Conservation (phyloP, 2,113 vertebrate genomes). For the Danio rerio region DNA sequence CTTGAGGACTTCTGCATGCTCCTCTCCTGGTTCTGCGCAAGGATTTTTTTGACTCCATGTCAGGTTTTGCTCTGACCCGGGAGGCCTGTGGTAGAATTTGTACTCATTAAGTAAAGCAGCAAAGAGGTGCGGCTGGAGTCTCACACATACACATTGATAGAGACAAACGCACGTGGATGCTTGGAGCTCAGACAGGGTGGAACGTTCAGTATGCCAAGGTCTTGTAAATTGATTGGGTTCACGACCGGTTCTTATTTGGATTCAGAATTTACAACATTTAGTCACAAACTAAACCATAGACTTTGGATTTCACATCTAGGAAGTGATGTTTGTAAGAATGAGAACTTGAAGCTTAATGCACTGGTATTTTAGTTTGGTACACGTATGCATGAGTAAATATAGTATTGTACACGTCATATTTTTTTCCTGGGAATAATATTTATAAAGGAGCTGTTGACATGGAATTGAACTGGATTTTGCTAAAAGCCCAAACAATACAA, state of each 20-base stretch:
- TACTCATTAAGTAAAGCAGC: slow-evolving; percentile 30
- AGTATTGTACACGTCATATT: too few relatives aligned
- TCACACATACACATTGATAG: neutral
- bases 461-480: too few relatives aligned
- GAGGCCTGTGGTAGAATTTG: slow-evolving; percentile 40
- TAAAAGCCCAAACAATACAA: too few relatives aligned
- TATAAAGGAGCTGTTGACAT: too few relatives aligned
- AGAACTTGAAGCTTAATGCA: too few relatives aligned
- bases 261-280: neutral
- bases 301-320: neutral
- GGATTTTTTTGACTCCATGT: slow-evolving; percentile 5
- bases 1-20: slow-evolving; percentile 60
- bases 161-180: neutral
- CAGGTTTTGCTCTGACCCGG: slow-evolving; percentile 10
- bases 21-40: neutral
- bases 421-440: too few relatives aligned
- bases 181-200: slow-evolving; percentile 20
- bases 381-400: too few relatives aligned
- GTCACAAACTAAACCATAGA: neutral
- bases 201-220: neutral
- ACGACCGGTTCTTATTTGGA: neutral
- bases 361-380: too few relatives aligned
- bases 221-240: neutral
- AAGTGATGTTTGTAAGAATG: too few relatives aligned
- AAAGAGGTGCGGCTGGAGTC: slow-evolving; percentile 5